Evolutionary conservation across 2,113 vertebrate genomes (phyloP).

Genomic region (Murina feae): DNA sequence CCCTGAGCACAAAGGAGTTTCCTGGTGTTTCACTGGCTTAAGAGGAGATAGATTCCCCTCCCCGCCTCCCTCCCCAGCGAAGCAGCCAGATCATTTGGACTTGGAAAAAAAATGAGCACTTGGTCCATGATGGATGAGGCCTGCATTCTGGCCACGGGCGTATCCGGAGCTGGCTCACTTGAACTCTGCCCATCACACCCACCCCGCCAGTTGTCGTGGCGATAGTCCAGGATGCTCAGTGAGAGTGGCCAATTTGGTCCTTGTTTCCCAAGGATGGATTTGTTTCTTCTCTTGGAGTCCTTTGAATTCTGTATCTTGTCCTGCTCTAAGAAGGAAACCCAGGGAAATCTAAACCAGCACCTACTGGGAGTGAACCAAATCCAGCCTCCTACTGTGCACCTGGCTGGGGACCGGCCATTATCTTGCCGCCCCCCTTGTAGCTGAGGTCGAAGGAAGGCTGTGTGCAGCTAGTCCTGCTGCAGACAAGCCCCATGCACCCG

Average conservation of each 20-base stretch:
- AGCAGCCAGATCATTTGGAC: background rate
- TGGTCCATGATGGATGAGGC: background rate
- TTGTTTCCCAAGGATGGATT: background rate
- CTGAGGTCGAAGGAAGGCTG: background rate
- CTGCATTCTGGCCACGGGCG: background rate
- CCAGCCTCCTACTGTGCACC: background rate
- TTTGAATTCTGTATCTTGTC: background rate
- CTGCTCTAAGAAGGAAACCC: background rate
- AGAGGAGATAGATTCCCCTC: background rate
- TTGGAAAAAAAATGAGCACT: background rate
- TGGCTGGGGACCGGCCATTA: background rate
- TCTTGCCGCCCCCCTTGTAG: background rate
- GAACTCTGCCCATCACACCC: background rate
- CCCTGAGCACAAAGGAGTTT: background rate
- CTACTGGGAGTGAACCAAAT: background rate
- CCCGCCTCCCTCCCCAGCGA: background rate
- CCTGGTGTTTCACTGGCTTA: slow-evolving; percentile 5
- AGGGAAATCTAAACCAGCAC: background rate
- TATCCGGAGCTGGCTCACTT: accelerated
- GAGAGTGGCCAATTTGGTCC: background rate
- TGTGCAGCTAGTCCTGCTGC: background rate
- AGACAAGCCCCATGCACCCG: background rate
- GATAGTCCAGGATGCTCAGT: background rate
- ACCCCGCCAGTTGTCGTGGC: too few species aligned
- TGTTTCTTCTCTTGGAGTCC: background rate